Evolutionary conservation across 1,140 invertebrate genomes (phyloP).

Genomic region (Carcinoscorpius rotundicauda): DNA sequence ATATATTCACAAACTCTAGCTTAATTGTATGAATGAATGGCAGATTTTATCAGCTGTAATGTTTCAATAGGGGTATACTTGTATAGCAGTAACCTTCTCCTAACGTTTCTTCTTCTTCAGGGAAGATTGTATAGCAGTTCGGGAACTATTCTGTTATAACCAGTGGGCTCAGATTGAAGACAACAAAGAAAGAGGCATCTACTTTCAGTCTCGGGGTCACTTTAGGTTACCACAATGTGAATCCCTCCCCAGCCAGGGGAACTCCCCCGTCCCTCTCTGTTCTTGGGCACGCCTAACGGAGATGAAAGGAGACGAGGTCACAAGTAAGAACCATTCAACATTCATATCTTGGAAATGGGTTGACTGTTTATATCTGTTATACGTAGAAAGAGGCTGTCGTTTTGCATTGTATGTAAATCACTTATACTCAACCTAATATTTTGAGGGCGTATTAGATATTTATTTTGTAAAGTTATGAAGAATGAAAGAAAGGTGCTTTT

Average conservation of each 20-base stretch:
- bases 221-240: slow-evolving; percentile 78
- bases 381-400: too few relatives aligned
- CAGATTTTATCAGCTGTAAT: too few relatives aligned
- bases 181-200: slow-evolving; percentile 63
- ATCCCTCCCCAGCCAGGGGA: slow-evolving; percentile 51
- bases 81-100: too few relatives aligned
- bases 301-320: slow-evolving; percentile 57
- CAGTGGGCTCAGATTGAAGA: slow-evolving; percentile 84
- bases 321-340: slow-evolving; percentile 40
- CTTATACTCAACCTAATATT: too few relatives aligned
- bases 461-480: too few relatives aligned
- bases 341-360: not conserved
- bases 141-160: slow-evolving; percentile 79
- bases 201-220: slow-evolving; percentile 66
- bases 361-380: not conserved
- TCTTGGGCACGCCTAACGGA: slow-evolving; percentile 70
- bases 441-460: too few relatives aligned
- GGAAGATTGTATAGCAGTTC: slow-evolving; percentile 83
- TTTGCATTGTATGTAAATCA: too few relatives aligned
- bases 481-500: too few relatives aligned
- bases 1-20: too few relatives aligned
- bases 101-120: slow-evolving; percentile 48
- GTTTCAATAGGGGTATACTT: too few relatives aligned
- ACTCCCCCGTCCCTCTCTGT: slow-evolving; percentile 42
- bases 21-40: too few relatives aligned